Evolutionary conservation across 2,888 invertebrate genomes (phyloP).

Genomic region (Andrena chrysosceles): DNA sequence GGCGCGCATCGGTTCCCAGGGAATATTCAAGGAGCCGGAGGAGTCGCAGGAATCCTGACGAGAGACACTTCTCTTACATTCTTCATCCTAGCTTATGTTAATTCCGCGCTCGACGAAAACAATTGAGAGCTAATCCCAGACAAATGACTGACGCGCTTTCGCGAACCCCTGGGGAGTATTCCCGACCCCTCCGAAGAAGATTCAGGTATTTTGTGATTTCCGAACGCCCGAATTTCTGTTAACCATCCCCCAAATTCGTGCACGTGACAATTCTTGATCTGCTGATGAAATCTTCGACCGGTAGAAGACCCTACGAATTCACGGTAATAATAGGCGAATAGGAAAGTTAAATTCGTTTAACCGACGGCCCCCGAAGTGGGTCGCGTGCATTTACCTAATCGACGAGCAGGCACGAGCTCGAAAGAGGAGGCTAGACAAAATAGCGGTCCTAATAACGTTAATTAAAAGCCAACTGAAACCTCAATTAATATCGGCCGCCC

Average conservation of each 20-base stretch:
- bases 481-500: constrained; percentile 82
- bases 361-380: constrained; percentile 46
- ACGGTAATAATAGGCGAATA: neutral
- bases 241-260: neutral
- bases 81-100: constrained; percentile 85
- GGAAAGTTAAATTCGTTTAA: neutral
- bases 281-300: neutral
- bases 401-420: constrained; percentile 32
- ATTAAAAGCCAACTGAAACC: constrained; percentile 82
- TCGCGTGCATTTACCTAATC: constrained; percentile 45
- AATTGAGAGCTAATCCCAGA: constrained; percentile 84
- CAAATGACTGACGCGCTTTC: constrained; percentile 83
- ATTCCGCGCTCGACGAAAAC: constrained; percentile 82
- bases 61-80: constrained; percentile 80
- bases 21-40: constrained; percentile 78
- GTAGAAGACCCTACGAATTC: neutral
- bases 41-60: constrained; percentile 68
- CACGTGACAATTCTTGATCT: neutral
- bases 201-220: constrained; percentile 64
- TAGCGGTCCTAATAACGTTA: constrained; percentile 81
- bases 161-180: constrained; percentile 43
- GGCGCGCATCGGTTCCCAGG: constrained; percentile 65
- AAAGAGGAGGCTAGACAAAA: constrained; percentile 62
- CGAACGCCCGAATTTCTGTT: constrained; percentile 13
- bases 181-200: constrained; percentile 47